phyloP scores from a whole-genome alignment of 1,140 invertebrate genomes.

The Drosophila leontia region DNA sequence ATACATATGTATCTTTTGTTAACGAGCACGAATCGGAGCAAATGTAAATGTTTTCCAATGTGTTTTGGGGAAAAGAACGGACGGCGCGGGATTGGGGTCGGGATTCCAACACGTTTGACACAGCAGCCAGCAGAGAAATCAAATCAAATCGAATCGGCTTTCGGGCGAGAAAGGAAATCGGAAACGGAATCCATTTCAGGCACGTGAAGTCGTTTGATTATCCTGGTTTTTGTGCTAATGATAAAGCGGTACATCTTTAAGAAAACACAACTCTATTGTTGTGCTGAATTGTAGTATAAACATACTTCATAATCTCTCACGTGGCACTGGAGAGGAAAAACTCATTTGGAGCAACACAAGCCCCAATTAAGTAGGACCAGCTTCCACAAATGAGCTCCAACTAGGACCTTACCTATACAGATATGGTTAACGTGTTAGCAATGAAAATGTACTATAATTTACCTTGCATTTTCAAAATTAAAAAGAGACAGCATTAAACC shows the following conservation, averaged over 20 bases:
- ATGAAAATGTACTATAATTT: not conserved
- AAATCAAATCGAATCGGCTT: slow-evolving; percentile 70
- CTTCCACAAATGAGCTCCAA: slow-evolving; percentile 28
- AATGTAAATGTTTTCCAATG: slow-evolving; percentile 73
- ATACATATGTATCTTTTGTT: slow-evolving; percentile 82
- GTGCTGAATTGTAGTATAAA: slow-evolving; percentile 12
- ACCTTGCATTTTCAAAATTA: slow-evolving; percentile 2
- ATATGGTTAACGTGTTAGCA: not conserved
- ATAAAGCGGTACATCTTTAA: slow-evolving; percentile 28
- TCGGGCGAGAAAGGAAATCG: slow-evolving; percentile 23
- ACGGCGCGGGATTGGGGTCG: not conserved
- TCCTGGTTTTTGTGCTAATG: slow-evolving; percentile 54
- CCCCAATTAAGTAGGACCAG: slow-evolving; percentile 46
- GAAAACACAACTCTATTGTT: slow-evolving; percentile 18
- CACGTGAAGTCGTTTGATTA: slow-evolving; percentile 76
- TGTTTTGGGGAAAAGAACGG: not conserved
- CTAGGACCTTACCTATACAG: not conserved
- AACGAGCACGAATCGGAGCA: slow-evolving; percentile 66
- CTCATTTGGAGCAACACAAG: slow-evolving; percentile 49
- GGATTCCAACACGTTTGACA: slow-evolving; percentile 48
- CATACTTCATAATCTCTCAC: slow-evolving; percentile 46
- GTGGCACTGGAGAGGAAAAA: slow-evolving; percentile 38
- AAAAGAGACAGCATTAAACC: not conserved
- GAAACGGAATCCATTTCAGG: slow-evolving; percentile 70
- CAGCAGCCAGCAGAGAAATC: slow-evolving; percentile 52